Evolutionary conservation across 2,888 invertebrate genomes (phyloP).

Genomic region (Melanargia galathea): DNA sequence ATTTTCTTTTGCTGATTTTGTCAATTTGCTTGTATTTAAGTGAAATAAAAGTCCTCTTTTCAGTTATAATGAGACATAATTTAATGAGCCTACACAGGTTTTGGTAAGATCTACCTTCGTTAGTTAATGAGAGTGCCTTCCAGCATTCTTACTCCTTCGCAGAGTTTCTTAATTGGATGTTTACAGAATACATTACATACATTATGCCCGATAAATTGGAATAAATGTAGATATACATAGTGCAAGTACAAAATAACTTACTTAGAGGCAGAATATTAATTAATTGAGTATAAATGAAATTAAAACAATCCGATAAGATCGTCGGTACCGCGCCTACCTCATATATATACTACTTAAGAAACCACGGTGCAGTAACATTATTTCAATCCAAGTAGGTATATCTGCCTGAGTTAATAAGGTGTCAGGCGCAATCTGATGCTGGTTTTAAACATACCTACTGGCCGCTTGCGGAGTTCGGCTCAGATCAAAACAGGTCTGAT

Average conservation of each 20-base stretch:
- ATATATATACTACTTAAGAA: conserved; percentile 24
- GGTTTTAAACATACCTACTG: conserved; percentile 57
- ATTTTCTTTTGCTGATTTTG: conserved; percentile 11
- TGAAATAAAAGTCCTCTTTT: conserved; percentile 17
- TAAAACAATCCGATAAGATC: conserved; percentile 43
- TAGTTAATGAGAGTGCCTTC: conserved; percentile 9
- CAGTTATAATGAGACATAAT: conserved; percentile 11
- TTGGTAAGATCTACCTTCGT: conserved; percentile 5
- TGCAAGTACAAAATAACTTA: conserved; percentile 42
- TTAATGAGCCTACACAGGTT: conserved; percentile 7
- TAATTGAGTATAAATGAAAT: conserved; percentile 24
- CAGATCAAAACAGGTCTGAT: conserved; percentile 66
- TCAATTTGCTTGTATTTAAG: conserved; percentile 13
- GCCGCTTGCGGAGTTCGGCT: conserved; percentile 62
- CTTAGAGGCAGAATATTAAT: conserved; percentile 42
- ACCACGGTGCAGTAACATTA: conserved; percentile 38
- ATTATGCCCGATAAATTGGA: conserved; percentile 24
- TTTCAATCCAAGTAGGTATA: conserved; percentile 49
- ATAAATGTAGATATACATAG: conserved; percentile 25
- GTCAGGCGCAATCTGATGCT: conserved; percentile 64
- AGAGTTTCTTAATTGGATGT: conserved; percentile 14
- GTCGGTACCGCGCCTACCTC: conserved; percentile 33
- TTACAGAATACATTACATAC: conserved; percentile 10
- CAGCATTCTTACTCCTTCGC: not conserved
- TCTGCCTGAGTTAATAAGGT: conserved; percentile 64